These are phyloP conservation scores for Cheirogaleus major DNA, from an alignment of 2,797 vertebrate genomes.

Conservation along the genomic window DNA sequence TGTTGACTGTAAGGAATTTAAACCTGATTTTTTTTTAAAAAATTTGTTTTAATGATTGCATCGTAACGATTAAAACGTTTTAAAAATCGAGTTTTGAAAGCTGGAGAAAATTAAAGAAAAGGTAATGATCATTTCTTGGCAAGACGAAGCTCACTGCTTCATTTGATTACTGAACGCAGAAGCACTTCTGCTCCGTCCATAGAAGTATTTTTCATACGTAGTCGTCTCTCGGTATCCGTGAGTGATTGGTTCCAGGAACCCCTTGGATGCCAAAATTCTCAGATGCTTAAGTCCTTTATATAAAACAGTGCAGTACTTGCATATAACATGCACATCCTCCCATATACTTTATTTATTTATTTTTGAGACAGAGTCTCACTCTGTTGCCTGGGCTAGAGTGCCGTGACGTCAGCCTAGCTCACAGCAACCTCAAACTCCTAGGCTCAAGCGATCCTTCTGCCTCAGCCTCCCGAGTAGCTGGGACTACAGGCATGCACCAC, in stretches of 20 bases:
- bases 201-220: not conserved
- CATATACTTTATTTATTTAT: not conserved
- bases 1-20: conserved; percentile 8
- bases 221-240: not conserved
- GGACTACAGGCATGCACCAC: too few species aligned
- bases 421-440: too few species aligned
- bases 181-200: not conserved
- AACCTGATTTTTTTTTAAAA: too few species aligned
- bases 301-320: not conserved
- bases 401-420: too few species aligned
- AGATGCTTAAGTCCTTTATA: not conserved
- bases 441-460: too few species aligned
- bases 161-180: not conserved
- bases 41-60: not conserved
- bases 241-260: not conserved
- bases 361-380: too few species aligned
- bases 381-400: too few species aligned
- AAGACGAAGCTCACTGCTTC: not conserved
- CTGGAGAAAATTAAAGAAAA: not conserved
- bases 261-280: not conserved
- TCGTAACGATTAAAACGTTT: too few species aligned
- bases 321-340: not conserved
- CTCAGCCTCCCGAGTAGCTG: too few species aligned
- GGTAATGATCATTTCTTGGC: not conserved
- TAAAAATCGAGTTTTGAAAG: not conserved